Evolutionary conservation across 2,888 invertebrate species (phyloP), one percentile per base, ranked within the genome.

Genomic region (Frankliniella intonsa): DNA sequence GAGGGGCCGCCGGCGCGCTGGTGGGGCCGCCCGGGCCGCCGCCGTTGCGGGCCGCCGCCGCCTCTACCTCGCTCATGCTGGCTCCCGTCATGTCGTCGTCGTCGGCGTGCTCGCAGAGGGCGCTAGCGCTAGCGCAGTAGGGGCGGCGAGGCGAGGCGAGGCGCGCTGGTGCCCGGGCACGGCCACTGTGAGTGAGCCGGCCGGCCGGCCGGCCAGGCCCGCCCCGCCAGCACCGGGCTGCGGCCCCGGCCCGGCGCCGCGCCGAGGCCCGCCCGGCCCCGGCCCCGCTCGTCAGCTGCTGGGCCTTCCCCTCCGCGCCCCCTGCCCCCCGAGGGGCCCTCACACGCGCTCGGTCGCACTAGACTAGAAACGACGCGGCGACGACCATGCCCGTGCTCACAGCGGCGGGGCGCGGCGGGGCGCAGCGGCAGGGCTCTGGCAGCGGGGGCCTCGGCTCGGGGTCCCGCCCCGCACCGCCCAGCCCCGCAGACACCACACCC

Each of bases 1-100:
- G 93, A 38, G 92, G 92, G 50, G 88, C 89, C 81, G 85, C 12
- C 25, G 69, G 25, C 69, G 69, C 25, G 69, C 62, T 25, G 38
- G 38, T 9, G 69, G 69, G 69, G 69, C n/a, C 10, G 62, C 62
- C 69, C 69, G n/a, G 7, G 69, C 19, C 69, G n/a, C n/a, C 69
- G 22, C 22, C 69, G 69, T 69, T 22, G 22, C 69, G 22, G 69
- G 69, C 9, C n/a, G 62, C 62, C 62, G 62, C n/a, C 62, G 38
- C 38, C 5, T 38, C 38, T 5, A 38, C 38, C 38, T 38, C 38
- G 38, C 38, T 38, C 38, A 38, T 38, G 38, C 38, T 38, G 55
- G 55, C 55, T 55, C 55, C 55, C 55, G 69, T 76, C 69, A 76
- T 76, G 69, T 22, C 69, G 17, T 19, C 62, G 69, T 25, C 69